These are phyloP conservation scores for Zenarchopterus dispar DNA, from an alignment of 2,797 vertebrate species.

Conservation along the genomic window DNA sequence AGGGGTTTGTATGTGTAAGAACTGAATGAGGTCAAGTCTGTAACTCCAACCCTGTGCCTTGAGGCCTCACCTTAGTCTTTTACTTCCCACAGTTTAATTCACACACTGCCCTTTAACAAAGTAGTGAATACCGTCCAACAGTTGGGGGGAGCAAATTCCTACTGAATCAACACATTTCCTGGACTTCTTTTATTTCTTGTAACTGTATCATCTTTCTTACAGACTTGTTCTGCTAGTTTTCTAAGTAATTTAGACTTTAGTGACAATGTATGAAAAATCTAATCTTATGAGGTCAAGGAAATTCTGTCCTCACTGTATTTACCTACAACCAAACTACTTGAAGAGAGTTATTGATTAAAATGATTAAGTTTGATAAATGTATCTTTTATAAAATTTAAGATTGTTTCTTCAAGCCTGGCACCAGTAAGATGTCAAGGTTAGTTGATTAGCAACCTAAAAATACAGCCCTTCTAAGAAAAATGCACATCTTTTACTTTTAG, in stretches of 20 bases:
- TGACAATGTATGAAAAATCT: constrained; percentile 26
- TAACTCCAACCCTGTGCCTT: constrained; percentile 31
- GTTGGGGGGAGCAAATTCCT: background rate
- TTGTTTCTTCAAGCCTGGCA: no score
- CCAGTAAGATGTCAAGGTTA: no score
- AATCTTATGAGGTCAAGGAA: constrained; percentile 9
- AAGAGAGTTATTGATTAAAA: no score
- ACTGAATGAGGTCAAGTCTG: constrained; percentile 61
- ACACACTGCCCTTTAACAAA: constrained; percentile 24
- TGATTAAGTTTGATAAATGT: no score
- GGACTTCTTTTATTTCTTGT: background rate
- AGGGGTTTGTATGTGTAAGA: constrained; percentile 46
- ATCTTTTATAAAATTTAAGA: no score
- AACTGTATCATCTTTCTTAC: constrained; percentile 26
- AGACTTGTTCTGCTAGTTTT: constrained; percentile 30
- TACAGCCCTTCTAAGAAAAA: no score
- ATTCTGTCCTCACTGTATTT: no score
- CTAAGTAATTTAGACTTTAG: constrained; percentile 24
- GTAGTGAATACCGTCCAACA: constrained; percentile 10
- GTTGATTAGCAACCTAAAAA: no score
- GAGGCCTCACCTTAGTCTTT: constrained; percentile 36
- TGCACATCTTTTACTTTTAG: no score
- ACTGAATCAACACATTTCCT: constrained; percentile 12
- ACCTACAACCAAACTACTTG: no score
- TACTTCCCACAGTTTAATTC: constrained; percentile 31